Conservation (phyloP, 2,797 vertebrate genomes). For the Gorsachius magnificus region DNA sequence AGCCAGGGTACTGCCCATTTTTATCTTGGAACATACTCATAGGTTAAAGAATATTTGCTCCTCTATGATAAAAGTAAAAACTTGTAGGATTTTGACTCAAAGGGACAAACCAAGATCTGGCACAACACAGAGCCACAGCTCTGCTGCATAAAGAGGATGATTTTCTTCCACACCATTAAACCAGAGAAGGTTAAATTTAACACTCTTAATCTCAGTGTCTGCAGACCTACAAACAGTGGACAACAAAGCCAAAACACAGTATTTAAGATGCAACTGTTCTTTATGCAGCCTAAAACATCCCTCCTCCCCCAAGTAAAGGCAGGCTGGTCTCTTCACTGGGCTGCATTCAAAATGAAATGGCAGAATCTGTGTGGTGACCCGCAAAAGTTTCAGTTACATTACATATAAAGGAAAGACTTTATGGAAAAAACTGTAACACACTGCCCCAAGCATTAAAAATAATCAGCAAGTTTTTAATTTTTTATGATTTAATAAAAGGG, state of each 20-base stretch:
- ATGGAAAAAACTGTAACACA: neutral
- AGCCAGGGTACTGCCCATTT: neutral
- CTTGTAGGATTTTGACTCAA: neutral
- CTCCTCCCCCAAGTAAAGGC: neutral
- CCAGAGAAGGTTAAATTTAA: neutral
- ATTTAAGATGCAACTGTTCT: neutral
- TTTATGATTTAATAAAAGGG: neutral
- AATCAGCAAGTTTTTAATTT: neutral
- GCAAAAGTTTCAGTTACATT: neutral
- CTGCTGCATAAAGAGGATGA: neutral
- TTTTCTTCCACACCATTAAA: neutral
- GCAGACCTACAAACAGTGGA: neutral
- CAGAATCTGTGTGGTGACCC: neutral
- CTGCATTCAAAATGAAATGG: neutral
- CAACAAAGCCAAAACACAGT: neutral
- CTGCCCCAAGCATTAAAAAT: neutral
- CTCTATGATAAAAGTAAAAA: neutral
- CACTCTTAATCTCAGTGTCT: neutral
- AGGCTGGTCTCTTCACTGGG: neutral
- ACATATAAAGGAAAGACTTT: neutral
- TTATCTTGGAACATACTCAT: neutral
- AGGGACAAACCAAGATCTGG: neutral
- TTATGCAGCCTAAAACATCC: neutral
- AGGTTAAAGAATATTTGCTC: neutral
- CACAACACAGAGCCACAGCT: neutral